These are phyloP conservation scores for Drosophila dives DNA, from an alignment of 2,888 invertebrate genomes.

Conservation along the genomic window DNA sequence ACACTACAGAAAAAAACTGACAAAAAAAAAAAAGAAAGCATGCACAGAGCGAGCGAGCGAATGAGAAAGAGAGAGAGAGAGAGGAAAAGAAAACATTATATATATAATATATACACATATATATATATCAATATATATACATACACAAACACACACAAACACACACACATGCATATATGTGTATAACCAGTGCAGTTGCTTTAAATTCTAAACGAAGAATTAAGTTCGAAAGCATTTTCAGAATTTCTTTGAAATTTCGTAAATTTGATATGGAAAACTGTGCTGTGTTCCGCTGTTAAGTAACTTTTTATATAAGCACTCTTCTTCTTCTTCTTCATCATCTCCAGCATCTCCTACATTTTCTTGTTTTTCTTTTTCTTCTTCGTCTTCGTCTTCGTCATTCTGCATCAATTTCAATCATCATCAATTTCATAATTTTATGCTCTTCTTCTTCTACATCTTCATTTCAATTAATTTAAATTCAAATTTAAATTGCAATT, in stretches of 20 bases:
- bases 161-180: conserved; percentile 29
- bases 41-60: conserved; percentile 24
- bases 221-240: conserved; percentile 69
- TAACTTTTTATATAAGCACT: not conserved
- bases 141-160: conserved; percentile 9
- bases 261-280: conserved; percentile 58
- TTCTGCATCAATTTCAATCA: conserved; percentile 11
- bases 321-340: not conserved
- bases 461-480: conserved; percentile 69
- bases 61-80: not conserved
- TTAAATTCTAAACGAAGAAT: conserved; percentile 67
- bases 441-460: conserved; percentile 10
- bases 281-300: conserved; percentile 54
- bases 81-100: conserved; percentile 23
- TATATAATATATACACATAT: conserved; percentile 15
- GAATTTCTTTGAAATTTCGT: conserved; percentile 57
- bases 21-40: conserved; percentile 12
- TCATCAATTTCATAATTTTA: not conserved
- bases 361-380: not conserved
- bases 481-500: conserved; percentile 66
- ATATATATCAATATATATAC: conserved; percentile 11
- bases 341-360: not conserved
- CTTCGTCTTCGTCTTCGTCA: conserved; percentile 5
- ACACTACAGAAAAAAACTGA: conserved; percentile 5
- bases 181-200: conserved; percentile 76